These are phyloP conservation scores for Pteropus alecto DNA, from an alignment of 2,113 vertebrate species.

Conservation along the genomic window DNA sequence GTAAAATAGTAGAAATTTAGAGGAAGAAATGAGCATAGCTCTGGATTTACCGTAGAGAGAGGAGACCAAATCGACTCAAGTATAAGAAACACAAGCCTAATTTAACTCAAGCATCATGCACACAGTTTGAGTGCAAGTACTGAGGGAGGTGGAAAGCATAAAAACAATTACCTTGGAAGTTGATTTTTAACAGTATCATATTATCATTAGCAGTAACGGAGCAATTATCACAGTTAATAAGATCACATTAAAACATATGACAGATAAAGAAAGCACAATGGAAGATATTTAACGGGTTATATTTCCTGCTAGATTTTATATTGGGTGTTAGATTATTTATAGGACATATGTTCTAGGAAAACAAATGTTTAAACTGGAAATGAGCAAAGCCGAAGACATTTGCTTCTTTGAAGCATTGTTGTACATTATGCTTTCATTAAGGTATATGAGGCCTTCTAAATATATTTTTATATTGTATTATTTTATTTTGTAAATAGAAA, in stretches of 20 bases:
- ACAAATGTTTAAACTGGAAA: slow-evolving; percentile 59
- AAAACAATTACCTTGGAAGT: slow-evolving; percentile 34
- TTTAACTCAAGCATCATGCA: background rate
- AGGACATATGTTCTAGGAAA: slow-evolving; percentile 42
- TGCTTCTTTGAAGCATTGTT: slow-evolving; percentile 25
- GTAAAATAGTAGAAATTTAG: background rate
- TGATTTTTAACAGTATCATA: slow-evolving; percentile 40
- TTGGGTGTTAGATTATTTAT: slow-evolving; percentile 76
- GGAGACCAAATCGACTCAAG: background rate
- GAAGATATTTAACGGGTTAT: slow-evolving; percentile 63
- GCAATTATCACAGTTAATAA: slow-evolving; percentile 77
- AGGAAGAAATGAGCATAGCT: background rate
- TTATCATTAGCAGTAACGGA: slow-evolving; percentile 63
- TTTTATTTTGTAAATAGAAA: slow-evolving; percentile 8
- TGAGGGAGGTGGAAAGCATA: background rate
- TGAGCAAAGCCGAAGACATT: slow-evolving; percentile 52
- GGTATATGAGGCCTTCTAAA: slow-evolving; percentile 20
- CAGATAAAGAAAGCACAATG: slow-evolving; percentile 63
- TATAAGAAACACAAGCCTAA: background rate
- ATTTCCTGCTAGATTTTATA: slow-evolving; percentile 75
- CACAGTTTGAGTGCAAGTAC: background rate
- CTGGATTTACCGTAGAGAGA: background rate
- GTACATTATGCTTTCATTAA: slow-evolving; percentile 48
- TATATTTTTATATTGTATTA: background rate
- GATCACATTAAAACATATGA: slow-evolving; percentile 62